phyloP scores from a whole-genome alignment of 2,113 vertebrate species.

The Vireo altiloquus region DNA sequence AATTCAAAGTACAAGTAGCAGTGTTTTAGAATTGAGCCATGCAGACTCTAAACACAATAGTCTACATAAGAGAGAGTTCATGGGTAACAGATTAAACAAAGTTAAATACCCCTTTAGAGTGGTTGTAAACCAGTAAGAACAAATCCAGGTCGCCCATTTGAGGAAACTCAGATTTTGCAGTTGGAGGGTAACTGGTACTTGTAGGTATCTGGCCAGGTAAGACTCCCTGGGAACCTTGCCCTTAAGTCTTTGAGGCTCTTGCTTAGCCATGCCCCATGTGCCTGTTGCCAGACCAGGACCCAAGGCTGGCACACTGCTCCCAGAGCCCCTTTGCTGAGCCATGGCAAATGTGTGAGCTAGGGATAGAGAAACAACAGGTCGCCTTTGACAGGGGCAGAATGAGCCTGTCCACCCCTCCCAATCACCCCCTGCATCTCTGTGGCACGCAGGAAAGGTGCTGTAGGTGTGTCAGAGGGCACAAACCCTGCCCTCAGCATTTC shows the following conservation, averaged over 20 bases:
- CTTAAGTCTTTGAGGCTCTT: background rate
- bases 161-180: background rate
- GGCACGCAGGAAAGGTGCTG: background rate
- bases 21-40: background rate
- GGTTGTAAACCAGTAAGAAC: background rate
- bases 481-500: background rate
- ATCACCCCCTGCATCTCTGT: accelerated
- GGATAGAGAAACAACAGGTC: background rate
- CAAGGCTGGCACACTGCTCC: accelerated
- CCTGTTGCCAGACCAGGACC: accelerated
- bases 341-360: accelerated
- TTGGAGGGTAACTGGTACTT: background rate
- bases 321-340: background rate
- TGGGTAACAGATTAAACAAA: background rate
- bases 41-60: background rate
- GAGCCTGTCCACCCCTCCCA: background rate
- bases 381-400: background rate
- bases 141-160: background rate
- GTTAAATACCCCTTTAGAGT: background rate
- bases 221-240: background rate
- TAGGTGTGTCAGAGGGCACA: background rate
- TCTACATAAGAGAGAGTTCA: background rate
- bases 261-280: background rate
- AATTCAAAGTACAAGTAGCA: background rate
- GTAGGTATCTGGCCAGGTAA: background rate